phyloP scores from a whole-genome alignment of 2,797 vertebrate genomes.

The Labeo calbasu region DNA sequence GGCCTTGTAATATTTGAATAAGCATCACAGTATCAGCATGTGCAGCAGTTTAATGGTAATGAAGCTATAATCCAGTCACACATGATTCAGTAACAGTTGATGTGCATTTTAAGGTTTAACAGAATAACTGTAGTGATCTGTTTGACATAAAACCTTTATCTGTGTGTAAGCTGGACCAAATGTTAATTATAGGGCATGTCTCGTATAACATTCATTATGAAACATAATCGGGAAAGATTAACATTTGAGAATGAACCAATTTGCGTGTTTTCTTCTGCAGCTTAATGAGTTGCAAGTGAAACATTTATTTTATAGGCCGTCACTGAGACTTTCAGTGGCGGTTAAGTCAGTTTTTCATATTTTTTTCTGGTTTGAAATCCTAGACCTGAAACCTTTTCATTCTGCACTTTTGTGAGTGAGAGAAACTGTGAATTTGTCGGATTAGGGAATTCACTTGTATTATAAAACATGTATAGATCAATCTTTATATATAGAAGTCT shows the following conservation, averaged over 20 bases:
- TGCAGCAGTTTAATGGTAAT: conserved; percentile 17
- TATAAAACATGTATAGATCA: conserved; percentile 20
- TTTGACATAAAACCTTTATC: background rate
- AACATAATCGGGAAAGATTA: background rate
- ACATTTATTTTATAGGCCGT: background rate
- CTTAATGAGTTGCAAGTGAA: background rate
- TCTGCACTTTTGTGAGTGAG: background rate
- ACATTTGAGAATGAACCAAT: background rate
- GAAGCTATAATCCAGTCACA: background rate
- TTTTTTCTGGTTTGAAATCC: conserved; percentile 9
- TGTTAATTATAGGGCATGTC: conserved; percentile 3
- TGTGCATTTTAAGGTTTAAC: background rate
- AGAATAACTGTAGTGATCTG: conserved; percentile 11
- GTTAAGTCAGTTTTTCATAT: background rate
- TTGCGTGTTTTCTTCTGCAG: background rate
- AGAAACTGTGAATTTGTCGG: conserved; percentile 28
- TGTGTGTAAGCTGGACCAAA: conserved; percentile 7
- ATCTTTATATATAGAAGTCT: conserved; percentile 12
- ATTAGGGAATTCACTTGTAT: conserved; percentile 17
- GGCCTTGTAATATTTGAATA: conserved; percentile 33
- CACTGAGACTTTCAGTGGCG: conserved; percentile 6
- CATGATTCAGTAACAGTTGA: background rate
- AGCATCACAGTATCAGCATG: background rate
- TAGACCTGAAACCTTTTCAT: background rate
- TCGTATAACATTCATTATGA: background rate